Evolutionary conservation across 2,113 vertebrate species (phyloP).

Genomic region (Oryzias melastigma): DNA sequence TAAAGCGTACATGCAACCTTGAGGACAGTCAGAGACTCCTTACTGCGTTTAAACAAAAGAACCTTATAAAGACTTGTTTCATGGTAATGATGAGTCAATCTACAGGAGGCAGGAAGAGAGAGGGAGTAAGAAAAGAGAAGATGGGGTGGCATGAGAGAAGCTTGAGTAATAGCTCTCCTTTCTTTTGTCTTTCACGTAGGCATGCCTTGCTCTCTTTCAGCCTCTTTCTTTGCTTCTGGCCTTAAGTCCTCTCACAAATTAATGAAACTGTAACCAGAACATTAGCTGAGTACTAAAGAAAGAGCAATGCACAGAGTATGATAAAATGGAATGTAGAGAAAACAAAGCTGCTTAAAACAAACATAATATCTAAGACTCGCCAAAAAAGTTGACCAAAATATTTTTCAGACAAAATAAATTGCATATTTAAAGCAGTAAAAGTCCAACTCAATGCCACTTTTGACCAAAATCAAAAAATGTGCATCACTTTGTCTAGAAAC

Average conservation of each 20-base stretch:
- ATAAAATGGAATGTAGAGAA: constrained; percentile 33
- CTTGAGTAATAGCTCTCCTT: constrained; percentile 43
- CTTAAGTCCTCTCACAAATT: constrained; percentile 60
- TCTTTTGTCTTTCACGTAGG: constrained; percentile 53
- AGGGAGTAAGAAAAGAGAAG: constrained; percentile 22
- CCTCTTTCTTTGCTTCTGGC: constrained; percentile 45
- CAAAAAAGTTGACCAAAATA: neutral
- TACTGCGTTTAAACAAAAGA: constrained; percentile 24
- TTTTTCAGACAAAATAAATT: neutral
- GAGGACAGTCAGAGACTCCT: constrained; percentile 37
- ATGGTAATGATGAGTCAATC: constrained; percentile 62
- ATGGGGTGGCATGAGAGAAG: constrained; percentile 21
- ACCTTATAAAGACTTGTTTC: constrained; percentile 54
- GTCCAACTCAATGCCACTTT: too few species aligned
- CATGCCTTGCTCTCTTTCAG: constrained; percentile 45
- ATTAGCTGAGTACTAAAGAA: constrained; percentile 66
- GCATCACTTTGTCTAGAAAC: too few species aligned
- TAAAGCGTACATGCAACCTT: constrained; percentile 30
- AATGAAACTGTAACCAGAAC: constrained; percentile 68
- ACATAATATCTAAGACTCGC: constrained; percentile 25
- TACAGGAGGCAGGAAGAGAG: constrained; percentile 31
- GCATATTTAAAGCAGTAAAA: too few species aligned
- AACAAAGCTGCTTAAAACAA: constrained; percentile 17
- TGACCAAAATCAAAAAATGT: too few species aligned
- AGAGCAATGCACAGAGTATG: constrained; percentile 25